Percentiles rank a stretch among this genome's conserved stretches.
Conservation (phyloP, 2,113 vertebrate species). For the Mystacornis crossleyi region DNA sequence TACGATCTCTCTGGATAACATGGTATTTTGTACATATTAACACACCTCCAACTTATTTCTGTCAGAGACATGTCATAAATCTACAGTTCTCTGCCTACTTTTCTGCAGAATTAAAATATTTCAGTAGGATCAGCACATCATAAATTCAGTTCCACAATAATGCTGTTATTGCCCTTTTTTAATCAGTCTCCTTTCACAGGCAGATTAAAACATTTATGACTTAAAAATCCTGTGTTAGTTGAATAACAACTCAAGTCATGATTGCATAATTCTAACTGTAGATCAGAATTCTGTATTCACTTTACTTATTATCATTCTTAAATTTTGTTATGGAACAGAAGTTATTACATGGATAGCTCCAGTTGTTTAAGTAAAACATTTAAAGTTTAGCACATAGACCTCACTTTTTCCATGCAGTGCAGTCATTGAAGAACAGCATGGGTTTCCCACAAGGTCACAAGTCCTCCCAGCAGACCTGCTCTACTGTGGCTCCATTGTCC, state of each 20-base stretch:
- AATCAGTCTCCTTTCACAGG: neutral
- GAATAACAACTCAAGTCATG: neutral
- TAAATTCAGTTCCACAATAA: neutral
- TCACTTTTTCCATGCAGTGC: neutral
- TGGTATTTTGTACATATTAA: neutral
- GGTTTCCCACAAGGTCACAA: neutral
- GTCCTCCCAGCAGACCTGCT: neutral
- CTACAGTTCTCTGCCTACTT: neutral
- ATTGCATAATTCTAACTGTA: neutral
- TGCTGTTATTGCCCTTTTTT: neutral
- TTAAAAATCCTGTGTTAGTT: neutral
- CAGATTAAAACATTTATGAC: neutral
- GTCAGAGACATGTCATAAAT: neutral
- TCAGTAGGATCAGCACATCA: neutral
- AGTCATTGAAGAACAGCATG: neutral
- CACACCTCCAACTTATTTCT: conserved; percentile 11
- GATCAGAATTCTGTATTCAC: neutral
- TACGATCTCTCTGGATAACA: neutral
- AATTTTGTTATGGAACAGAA: neutral
- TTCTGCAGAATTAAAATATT: conserved; percentile 4
- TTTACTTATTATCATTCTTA: neutral
- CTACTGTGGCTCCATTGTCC: neutral
- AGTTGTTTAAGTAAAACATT: neutral
- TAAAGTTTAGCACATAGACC: neutral
- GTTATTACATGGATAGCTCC: neutral